Evolutionary conservation across 2,888 invertebrate species (phyloP).

Genomic region (Cloeon dipterum): DNA sequence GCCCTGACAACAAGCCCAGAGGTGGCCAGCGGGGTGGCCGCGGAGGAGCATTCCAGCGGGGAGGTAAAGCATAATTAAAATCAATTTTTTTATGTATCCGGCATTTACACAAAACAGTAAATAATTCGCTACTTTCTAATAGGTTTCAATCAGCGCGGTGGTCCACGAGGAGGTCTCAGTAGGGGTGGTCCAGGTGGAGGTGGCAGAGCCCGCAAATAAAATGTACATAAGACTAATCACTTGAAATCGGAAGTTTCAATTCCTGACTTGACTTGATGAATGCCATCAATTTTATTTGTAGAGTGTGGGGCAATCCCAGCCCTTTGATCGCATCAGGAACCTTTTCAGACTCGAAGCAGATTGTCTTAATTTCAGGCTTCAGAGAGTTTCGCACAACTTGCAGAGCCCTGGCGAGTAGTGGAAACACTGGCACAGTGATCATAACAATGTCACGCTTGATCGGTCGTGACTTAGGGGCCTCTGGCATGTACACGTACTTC

Average conservation of each 20-base stretch:
- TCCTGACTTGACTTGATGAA: background rate
- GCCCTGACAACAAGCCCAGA: conserved; percentile 49
- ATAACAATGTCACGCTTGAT: conserved; percentile 18
- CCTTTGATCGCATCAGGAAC: no score
- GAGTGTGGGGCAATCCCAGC: background rate
- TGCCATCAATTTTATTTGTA: background rate
- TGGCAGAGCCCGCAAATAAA: background rate
- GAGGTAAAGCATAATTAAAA: conserved; percentile 8
- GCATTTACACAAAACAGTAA: no score
- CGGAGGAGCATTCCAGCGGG: conserved; percentile 27
- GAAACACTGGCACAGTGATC: conserved; percentile 26
- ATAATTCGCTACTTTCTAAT: background rate
- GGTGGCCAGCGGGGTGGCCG: conserved; percentile 33
- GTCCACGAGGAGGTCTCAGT: background rate
- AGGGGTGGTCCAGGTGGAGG: no score
- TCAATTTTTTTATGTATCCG: background rate
- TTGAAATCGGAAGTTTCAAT: no score
- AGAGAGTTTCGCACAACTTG: conserved; percentile 18
- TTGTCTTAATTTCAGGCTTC: no score
- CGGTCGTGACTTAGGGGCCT: conserved; percentile 9
- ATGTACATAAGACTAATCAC: no score
- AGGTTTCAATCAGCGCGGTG: background rate
- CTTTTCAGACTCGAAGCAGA: no score
- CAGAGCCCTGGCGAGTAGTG: conserved; percentile 23
- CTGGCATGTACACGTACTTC: conserved; percentile 23